Base-by-base conservation (phyloP, 2,113 vertebrate genomes). In the Sceloporus tristichus region DNA sequence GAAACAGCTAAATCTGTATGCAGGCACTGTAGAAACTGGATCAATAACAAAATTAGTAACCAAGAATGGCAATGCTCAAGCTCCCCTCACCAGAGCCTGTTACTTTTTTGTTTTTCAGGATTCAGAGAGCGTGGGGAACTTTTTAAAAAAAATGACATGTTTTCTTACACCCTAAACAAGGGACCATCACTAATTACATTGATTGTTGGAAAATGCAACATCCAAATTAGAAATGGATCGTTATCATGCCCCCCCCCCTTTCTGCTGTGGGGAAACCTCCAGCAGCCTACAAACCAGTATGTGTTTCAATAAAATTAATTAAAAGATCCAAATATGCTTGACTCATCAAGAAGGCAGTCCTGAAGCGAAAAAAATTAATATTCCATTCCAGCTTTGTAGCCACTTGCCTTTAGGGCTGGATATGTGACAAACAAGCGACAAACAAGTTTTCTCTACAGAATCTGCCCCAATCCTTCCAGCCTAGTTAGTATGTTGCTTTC, bases 251-350 rank as follows among this genome's bases (percentile, higher is more conserved):
- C 66, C 65, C 91, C 85, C 89, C 84, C 89, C 79, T 70, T 85
- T 91, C 91, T 86, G 86, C 93, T 80, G 68, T 3, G 68, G 27
- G 27, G 19, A 71, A 53, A 70, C 18, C 23, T 4, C 27, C 53
- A 38, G 68, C 13, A 71, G 11, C 21, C 10, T 42, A 68, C 48
- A 38, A 48, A 92, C 40, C 27, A 89, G 87, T 84, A 21, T 23
- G n/a, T 81, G 0, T 87, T 93, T 79, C 77, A 87, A 91, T 59
- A 93, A 84, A 92, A 90, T 88, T 93, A 92, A 93, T 94, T 93
- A 93, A 91, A 94, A 29, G 9, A 90, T 54, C 79, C 86, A 90
- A 93, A 88, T 88, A 78, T 91, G 53, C 82, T 19, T 70, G 53
- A 89, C 85, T 77, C 21, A 89, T 71, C 85, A 85, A 71, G 78